Percentiles rank a stretch among this genome's conserved stretches.
These are phyloP conservation scores for Archegozetes longisetosus DNA, from an alignment of 1,140 invertebrate species.

Conservation along the genomic window DNA sequence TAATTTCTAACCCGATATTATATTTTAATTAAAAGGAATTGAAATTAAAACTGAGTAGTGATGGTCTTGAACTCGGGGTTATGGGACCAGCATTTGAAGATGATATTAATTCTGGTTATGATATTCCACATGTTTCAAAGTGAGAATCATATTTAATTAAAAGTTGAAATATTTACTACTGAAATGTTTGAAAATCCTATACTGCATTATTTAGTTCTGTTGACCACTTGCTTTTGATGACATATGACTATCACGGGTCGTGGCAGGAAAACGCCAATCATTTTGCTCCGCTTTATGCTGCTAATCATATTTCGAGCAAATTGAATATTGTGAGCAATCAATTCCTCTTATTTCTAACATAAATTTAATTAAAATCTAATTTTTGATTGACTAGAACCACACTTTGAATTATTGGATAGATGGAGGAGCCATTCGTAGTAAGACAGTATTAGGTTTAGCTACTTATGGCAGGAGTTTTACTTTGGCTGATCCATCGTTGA, in stretches of 20 bases:
- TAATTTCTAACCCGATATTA: no score
- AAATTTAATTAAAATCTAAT: no score
- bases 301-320: background rate
- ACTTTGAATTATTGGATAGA: slow-evolving; percentile 9
- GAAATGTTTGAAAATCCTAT: background rate
- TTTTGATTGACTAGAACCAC: background rate
- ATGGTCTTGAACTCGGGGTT: background rate
- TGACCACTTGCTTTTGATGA: slow-evolving; percentile 7
- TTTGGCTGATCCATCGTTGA: background rate
- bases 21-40: no score
- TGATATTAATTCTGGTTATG: slow-evolving; percentile 5
- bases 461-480: slow-evolving; percentile 8
- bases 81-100: slow-evolving; percentile 10
- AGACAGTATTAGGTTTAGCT: slow-evolving; percentile 4
- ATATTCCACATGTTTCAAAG: slow-evolving; percentile 1
- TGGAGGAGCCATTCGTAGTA: slow-evolving; percentile 2
- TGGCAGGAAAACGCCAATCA: slow-evolving; percentile 7
- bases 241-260: slow-evolving; percentile 9
- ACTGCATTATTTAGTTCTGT: background rate
- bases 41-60: no score
- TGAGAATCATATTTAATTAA: background rate
- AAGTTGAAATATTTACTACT: background rate
- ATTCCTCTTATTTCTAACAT: no score
- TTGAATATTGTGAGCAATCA: slow-evolving; percentile 4
- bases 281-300: slow-evolving; percentile 8